A percentile compares a stretch with the other conserved stretches of the same genome.
Evolutionary conservation across 2,888 invertebrate species (phyloP).

Genomic region (Drosophila vallismaia): DNA sequence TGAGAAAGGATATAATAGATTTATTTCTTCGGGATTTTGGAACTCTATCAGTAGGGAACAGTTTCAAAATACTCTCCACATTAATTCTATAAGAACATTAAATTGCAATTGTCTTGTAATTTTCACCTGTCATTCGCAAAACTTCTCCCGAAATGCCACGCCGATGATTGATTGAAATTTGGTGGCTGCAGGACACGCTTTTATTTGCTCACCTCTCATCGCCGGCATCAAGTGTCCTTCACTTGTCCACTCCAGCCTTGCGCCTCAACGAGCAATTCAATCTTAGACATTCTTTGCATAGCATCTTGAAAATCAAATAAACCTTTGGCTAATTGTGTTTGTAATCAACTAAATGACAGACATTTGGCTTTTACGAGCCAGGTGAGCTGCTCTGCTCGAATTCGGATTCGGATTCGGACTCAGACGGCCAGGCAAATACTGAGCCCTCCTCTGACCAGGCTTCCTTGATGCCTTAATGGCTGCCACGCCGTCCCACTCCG

Average conservation of each 20-base stretch:
- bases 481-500: neutral
- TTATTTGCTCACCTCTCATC: conserved; percentile 20
- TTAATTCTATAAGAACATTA: conserved; percentile 7
- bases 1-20: conserved; percentile 33
- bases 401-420: neutral
- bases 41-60: neutral
- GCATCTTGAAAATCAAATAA: conserved; percentile 73
- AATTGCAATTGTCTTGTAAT: conserved; percentile 5
- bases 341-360: conserved; percentile 73
- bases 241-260: conserved; percentile 23
- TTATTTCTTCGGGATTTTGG: neutral
- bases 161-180: conserved; percentile 37
- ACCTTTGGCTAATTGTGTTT: conserved; percentile 75
- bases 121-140: conserved; percentile 27
- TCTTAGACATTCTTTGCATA: conserved; percentile 44
- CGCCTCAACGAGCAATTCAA: conserved; percentile 30
- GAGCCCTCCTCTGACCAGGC: conserved; percentile 26
- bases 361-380: conserved; percentile 64
- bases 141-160: conserved; percentile 21
- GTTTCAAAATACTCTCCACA: neutral
- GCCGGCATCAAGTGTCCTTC: conserved; percentile 6
- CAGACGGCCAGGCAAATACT: conserved; percentile 46
- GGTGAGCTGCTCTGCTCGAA: conserved; percentile 4
- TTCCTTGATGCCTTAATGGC: conserved; percentile 36
- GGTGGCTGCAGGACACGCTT: conserved; percentile 18